phyloP scores from a whole-genome alignment of 1,140 invertebrate genomes.

The Drosophila dunni region DNA sequence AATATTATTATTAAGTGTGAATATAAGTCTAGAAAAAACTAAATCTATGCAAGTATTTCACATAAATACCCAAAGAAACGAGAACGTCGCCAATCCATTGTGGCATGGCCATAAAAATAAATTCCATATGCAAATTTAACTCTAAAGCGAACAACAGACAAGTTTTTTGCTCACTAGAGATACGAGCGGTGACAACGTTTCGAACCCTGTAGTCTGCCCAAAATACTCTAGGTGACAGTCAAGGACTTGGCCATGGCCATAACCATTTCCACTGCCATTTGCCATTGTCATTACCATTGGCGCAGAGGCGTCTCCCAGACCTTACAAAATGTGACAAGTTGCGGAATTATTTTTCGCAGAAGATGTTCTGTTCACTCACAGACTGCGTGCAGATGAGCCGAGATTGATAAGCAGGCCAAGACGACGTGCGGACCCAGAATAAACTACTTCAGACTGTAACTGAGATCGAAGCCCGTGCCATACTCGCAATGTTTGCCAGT shows the following conservation, averaged over 20 bases:
- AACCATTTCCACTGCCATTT: conserved; percentile 32
- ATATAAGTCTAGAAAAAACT: conserved; percentile 10
- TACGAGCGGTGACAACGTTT: conserved; percentile 5
- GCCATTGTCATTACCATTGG: conserved; percentile 44
- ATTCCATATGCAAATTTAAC: conserved; percentile 75
- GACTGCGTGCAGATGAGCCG: conserved; percentile 75
- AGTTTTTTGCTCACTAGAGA: conserved; percentile 19
- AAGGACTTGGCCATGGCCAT: conserved; percentile 56
- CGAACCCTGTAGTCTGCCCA: conserved; percentile 43
- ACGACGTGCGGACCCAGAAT: background rate
- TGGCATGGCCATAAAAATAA: conserved; percentile 72
- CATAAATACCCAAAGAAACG: conserved; percentile 25
- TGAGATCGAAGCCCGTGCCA: conserved; percentile 43
- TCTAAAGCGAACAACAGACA: conserved; percentile 49
- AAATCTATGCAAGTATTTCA: conserved; percentile 4
- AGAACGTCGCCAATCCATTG: conserved; percentile 33
- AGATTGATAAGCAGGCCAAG: conserved; percentile 73
- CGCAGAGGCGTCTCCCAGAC: conserved; percentile 71
- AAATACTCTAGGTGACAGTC: conserved; percentile 61
- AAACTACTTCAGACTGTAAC: conserved; percentile 1
- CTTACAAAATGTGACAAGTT: conserved; percentile 81
- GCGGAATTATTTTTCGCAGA: conserved; percentile 81
- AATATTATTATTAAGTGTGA: conserved; percentile 27
- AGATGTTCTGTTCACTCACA: conserved; percentile 60
- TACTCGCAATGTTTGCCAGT: conserved; percentile 31